phyloP scores from a whole-genome alignment of 2,797 vertebrate species.

The Sebastes wilsoni region DNA sequence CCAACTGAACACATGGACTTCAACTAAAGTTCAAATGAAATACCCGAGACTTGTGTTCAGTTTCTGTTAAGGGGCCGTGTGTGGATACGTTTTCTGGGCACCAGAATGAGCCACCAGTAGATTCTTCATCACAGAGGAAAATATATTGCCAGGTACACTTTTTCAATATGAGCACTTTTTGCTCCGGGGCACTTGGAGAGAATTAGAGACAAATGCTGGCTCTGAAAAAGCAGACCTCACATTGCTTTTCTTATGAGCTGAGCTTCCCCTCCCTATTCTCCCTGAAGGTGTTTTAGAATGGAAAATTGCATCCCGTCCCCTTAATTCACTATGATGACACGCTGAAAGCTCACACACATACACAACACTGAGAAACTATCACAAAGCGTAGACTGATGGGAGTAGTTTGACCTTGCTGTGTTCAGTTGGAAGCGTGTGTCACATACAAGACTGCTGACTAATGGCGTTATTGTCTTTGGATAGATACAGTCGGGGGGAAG shows the following conservation, averaged over 20 bases:
- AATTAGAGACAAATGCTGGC: constrained; percentile 63
- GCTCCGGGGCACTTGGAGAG: constrained; percentile 48
- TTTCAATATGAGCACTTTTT: constrained; percentile 53
- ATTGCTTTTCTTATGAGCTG: constrained; percentile 51
- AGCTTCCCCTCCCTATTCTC: neutral
- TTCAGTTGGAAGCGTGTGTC: neutral
- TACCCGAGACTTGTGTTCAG: neutral
- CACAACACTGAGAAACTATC: neutral
- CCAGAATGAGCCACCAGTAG: constrained; percentile 11
- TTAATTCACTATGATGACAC: constrained; percentile 24
- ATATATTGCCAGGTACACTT: constrained; percentile 49
- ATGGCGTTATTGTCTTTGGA: constrained; percentile 10
- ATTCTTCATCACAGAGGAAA: constrained; percentile 38
- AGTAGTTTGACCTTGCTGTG: neutral
- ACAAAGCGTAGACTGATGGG: neutral
- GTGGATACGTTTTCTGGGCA: constrained; percentile 2
- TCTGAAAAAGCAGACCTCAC: constrained; percentile 40
- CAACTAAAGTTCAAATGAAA: constrained; percentile 17
- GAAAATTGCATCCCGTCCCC: constrained; percentile 42
- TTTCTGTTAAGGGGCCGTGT: neutral
- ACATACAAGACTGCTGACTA: neutral
- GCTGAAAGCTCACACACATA: neutral
- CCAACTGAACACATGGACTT: constrained; percentile 1
- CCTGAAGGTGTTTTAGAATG: constrained; percentile 34
- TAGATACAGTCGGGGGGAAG: neutral